Percentiles rank a stretch among this genome's conserved stretches.
Conservation (phyloP, 2,888 invertebrate species). For the Eupithecia dodoneata region DNA sequence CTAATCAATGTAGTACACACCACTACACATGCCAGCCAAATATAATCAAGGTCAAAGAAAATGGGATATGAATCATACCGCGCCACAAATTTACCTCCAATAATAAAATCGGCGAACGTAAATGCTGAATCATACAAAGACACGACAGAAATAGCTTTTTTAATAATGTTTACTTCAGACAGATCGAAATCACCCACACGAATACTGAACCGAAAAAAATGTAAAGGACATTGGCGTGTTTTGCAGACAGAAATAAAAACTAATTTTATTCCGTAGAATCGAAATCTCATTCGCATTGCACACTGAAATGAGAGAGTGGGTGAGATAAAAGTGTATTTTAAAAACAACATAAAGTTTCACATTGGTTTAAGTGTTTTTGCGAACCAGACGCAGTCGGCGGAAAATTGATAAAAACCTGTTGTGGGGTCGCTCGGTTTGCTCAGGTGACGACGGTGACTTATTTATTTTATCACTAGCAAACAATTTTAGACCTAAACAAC, state of each 20-base stretch:
- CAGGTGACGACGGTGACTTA: conserved; percentile 76
- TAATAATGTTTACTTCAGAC: conserved; percentile 36
- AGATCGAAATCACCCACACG: conserved; percentile 35
- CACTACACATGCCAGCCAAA: conserved; percentile 30
- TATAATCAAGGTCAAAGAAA: conserved; percentile 42
- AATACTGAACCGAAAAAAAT: conserved; percentile 35
- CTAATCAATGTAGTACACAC: conserved; percentile 48
- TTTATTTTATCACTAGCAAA: conserved; percentile 56
- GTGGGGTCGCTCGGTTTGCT: conserved; percentile 71
- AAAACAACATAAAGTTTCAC: conserved; percentile 61
- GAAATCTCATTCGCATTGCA: conserved; percentile 32
- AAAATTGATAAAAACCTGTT: conserved; percentile 83
- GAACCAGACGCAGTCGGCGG: conserved; percentile 78
- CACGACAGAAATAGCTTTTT: conserved; percentile 35
- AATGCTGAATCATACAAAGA: conserved; percentile 39
- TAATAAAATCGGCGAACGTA: conserved; percentile 31
- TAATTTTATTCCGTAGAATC: conserved; percentile 23
- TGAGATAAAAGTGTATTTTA: conserved; percentile 48
- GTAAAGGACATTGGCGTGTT: conserved; percentile 38
- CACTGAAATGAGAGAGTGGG: conserved; percentile 25
- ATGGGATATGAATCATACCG: conserved; percentile 37
- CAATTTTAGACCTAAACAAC: conserved; percentile 52
- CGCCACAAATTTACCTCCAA: conserved; percentile 31
- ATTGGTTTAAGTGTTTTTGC: conserved; percentile 72
- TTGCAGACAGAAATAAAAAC: conserved; percentile 30